Percentiles rank a stretch among this genome's conserved stretches.
These are phyloP conservation scores for Lepidurus apus DNA, from an alignment of 1,140 invertebrate species.

Conservation along the genomic window DNA sequence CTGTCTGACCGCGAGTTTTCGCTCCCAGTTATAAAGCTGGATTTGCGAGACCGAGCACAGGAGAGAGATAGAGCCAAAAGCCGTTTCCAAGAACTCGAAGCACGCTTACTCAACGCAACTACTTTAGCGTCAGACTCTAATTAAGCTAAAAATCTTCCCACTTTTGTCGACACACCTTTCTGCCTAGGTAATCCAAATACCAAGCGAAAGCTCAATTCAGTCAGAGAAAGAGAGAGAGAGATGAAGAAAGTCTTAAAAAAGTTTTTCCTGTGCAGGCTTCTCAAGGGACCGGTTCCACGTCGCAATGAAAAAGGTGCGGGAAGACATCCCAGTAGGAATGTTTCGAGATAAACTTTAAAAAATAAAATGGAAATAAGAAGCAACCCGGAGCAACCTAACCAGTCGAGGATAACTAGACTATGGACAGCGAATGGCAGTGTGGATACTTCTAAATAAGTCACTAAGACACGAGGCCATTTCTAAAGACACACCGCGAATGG, in stretches of 20 bases:
- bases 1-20: background rate
- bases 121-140: background rate
- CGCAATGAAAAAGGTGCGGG: too few relatives aligned
- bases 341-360: too few relatives aligned
- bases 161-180: background rate
- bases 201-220: background rate
- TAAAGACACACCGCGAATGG: too few relatives aligned
- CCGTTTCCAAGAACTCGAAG: background rate
- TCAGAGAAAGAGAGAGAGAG: background rate
- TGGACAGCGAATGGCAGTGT: too few relatives aligned
- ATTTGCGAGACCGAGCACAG: background rate
- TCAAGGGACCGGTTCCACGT: too few relatives aligned
- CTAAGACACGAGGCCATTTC: too few relatives aligned
- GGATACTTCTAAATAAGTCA: too few relatives aligned
- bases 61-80: background rate
- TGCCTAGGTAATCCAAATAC: background rate
- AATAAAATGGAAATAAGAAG: too few relatives aligned
- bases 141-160: background rate
- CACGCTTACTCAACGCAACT: background rate
- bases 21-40: background rate
- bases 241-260: background rate
- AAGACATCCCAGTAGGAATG: too few relatives aligned
- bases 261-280: too few relatives aligned
- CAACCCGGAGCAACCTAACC: too few relatives aligned
- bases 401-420: too few relatives aligned